Evolutionary conservation across 2,113 vertebrate genomes (phyloP).

Genomic region (Porphyrio hochstetteri): DNA sequence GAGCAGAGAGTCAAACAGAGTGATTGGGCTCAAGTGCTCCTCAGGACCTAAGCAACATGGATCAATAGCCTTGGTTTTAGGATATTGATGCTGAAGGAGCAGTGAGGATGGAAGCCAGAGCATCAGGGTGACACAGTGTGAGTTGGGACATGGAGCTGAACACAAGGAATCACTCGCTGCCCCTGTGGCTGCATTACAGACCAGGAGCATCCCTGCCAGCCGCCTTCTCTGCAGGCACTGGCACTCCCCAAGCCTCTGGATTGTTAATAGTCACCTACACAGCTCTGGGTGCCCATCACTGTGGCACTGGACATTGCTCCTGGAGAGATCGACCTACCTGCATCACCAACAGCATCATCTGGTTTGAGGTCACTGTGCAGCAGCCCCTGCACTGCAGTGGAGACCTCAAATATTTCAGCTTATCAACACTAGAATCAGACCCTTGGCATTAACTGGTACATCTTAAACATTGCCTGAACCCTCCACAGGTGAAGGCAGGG

Average conservation of each 20-base stretch:
- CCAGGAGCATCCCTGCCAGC: background rate
- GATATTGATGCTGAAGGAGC: background rate
- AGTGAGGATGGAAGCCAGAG: background rate
- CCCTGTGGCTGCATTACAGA: background rate
- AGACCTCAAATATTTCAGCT: background rate
- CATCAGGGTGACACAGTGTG: background rate
- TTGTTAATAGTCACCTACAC: background rate
- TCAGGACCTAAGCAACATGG: background rate
- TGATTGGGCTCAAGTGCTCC: background rate
- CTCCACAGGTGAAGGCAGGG: background rate
- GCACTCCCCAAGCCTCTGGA: background rate
- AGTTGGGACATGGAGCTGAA: background rate
- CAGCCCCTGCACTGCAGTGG: background rate
- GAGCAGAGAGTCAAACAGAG: background rate
- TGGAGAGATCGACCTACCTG: background rate
- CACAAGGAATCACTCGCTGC: background rate
- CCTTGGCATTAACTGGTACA: background rate
- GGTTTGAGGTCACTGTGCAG: background rate
- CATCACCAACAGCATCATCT: background rate
- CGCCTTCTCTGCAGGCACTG: background rate
- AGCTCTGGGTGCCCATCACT: background rate
- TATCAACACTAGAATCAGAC: background rate
- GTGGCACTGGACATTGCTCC: background rate
- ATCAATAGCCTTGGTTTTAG: background rate
- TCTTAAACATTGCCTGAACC: background rate